Evolutionary conservation across 1,140 invertebrate species (phyloP).

Genomic region (Leptinotarsa undecemlineata): DNA sequence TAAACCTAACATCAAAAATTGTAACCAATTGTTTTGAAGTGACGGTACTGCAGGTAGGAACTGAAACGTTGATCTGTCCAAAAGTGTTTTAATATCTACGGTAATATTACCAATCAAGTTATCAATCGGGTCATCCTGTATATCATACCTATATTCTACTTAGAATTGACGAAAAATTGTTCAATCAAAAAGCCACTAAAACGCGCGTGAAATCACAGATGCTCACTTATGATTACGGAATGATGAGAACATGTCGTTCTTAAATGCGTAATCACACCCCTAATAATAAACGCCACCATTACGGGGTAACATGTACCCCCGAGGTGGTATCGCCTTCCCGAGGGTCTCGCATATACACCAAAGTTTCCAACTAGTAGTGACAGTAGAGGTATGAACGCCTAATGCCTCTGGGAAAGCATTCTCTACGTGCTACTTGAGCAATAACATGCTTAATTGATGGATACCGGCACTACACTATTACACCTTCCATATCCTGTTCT

Average conservation of each 20-base stretch:
- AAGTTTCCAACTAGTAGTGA: constrained; percentile 27
- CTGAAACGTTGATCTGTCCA: too few species aligned
- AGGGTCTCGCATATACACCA: constrained; percentile 18
- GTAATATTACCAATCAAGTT: too few species aligned
- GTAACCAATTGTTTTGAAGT: too few species aligned
- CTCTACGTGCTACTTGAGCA: constrained; percentile 7
- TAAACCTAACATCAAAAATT: too few species aligned
- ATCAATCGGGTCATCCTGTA: too few species aligned
- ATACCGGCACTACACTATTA: constrained; percentile 13
- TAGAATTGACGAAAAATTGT: not conserved
- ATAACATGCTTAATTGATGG: constrained; percentile 26
- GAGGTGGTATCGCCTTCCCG: constrained; percentile 20
- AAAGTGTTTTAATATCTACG: too few species aligned
- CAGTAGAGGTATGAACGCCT: constrained; percentile 17
- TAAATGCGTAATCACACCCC: constrained; percentile 29
- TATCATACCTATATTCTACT: too few species aligned
- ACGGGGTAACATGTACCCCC: constrained; percentile 14
- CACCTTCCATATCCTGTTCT: constrained; percentile 5
- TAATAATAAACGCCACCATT: constrained; percentile 28
- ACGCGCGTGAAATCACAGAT: not conserved
- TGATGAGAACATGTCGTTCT: constrained; percentile 23
- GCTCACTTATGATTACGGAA: constrained; percentile 4
- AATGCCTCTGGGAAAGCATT: constrained; percentile 17
- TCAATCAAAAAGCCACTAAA: not conserved
- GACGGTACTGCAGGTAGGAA: too few species aligned